A percentile compares a stretch with the other conserved stretches of the same genome.
Conservation (phyloP, 1,140 invertebrate genomes). For the Chionoecetes opilio region DNA sequence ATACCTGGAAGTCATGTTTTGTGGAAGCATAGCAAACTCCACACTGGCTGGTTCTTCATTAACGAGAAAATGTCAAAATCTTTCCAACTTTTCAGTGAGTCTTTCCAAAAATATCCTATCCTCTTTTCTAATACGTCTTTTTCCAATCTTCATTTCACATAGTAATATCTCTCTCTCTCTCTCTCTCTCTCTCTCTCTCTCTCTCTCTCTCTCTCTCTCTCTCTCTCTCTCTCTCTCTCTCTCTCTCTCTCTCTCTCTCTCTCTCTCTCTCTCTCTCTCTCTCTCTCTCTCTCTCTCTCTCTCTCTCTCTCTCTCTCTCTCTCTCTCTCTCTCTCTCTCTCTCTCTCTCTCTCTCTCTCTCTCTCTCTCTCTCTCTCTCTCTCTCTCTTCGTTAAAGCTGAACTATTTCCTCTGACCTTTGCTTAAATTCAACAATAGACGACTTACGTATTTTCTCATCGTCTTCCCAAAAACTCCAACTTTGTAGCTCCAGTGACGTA, state of each 20-base stretch:
- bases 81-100: not conserved
- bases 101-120: not conserved
- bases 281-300: too few relatives aligned
- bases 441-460: not conserved
- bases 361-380: too few relatives aligned
- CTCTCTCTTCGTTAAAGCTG: not conserved
- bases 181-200: slow-evolving; percentile 14
- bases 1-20: too few relatives aligned
- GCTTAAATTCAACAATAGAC: slow-evolving; percentile 10
- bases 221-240: slow-evolving; percentile 25
- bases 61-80: not conserved
- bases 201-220: slow-evolving; percentile 27
- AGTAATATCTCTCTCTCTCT: not conserved
- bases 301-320: too few relatives aligned
- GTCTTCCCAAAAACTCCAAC: not conserved
- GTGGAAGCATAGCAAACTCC: too few relatives aligned
- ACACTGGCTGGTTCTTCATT: too few relatives aligned
- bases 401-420: slow-evolving; percentile 7
- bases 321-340: too few relatives aligned
- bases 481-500: not conserved
- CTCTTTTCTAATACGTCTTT: too few relatives aligned
- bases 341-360: too few relatives aligned
- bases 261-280: not conserved
- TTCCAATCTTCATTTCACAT: not conserved
- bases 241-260: slow-evolving; percentile 11